These are phyloP conservation scores for Chaenodraco wilsoni DNA, from an alignment of 2,797 vertebrate species.

Conservation along the genomic window DNA sequence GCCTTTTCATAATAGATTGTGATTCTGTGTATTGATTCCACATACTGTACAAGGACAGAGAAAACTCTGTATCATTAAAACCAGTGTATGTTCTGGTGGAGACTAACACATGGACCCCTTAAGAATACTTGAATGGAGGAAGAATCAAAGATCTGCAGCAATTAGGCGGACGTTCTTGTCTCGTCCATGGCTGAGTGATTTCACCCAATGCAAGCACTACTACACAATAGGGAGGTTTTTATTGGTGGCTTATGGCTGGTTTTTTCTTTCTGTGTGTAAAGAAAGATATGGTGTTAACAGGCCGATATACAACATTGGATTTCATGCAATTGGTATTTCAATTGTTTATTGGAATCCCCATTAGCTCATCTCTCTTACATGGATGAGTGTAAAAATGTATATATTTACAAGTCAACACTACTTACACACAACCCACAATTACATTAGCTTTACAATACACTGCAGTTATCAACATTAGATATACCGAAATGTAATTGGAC, in stretches of 20 bases:
- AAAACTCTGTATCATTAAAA: constrained; percentile 64
- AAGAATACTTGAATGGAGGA: constrained; percentile 49
- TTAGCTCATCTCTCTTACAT: neutral
- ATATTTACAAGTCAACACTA: neutral
- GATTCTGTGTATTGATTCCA: constrained; percentile 64
- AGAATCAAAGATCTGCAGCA: constrained; percentile 55
- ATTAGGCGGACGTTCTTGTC: constrained; percentile 59
- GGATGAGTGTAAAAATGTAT: neutral
- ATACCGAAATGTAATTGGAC: neutral
- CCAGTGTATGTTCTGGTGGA: constrained; percentile 43
- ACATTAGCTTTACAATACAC: neutral
- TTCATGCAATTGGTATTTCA: neutral
- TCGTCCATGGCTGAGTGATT: constrained; percentile 53
- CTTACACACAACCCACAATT: neutral
- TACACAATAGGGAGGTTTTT: constrained; percentile 44
- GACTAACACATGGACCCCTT: constrained; percentile 50
- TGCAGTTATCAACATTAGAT: neutral
- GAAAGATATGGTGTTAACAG: constrained; percentile 29
- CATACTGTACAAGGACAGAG: constrained; percentile 26
- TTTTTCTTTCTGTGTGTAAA: constrained; percentile 45
- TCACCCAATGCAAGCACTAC: constrained; percentile 28
- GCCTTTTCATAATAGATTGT: constrained; percentile 40
- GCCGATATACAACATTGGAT: constrained; percentile 3
- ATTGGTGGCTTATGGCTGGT: constrained; percentile 41
- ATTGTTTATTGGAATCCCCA: neutral